phyloP scores from a whole-genome alignment of 2,797 vertebrate species.

The Crotalus adamanteus region DNA sequence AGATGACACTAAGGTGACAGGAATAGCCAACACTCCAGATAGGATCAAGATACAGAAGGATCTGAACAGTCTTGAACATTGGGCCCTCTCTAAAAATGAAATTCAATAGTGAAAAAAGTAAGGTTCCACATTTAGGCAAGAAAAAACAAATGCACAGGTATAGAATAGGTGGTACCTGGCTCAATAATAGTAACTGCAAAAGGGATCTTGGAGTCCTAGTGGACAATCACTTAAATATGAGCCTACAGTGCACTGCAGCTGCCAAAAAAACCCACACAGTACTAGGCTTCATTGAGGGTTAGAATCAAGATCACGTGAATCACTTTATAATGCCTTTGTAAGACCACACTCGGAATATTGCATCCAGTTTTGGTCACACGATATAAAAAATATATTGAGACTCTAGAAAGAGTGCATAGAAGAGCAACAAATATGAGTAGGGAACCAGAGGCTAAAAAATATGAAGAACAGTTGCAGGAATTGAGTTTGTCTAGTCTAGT shows the following conservation, averaged over 20 bases:
- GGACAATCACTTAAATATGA: background rate
- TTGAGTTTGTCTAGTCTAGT: background rate
- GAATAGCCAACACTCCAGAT: background rate
- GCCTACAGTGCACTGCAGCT: background rate
- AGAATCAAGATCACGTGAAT: background rate
- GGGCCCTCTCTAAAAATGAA: background rate
- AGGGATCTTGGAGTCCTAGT: background rate
- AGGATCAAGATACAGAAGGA: background rate
- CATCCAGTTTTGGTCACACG: background rate
- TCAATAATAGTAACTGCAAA: background rate
- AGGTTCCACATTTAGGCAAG: background rate
- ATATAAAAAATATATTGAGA: background rate
- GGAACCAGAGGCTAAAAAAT: background rate
- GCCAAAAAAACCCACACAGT: background rate
- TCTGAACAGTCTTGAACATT: background rate
- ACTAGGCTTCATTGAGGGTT: background rate
- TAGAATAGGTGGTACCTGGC: background rate
- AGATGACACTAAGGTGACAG: background rate
- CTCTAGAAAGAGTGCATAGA: background rate
- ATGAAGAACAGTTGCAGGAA: background rate
- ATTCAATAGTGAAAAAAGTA: background rate
- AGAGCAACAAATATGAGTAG: background rate
- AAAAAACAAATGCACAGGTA: background rate
- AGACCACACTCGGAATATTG: background rate
- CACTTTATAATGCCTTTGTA: background rate